Conservation (phyloP, 2,888 invertebrate species). For the Elysia crispata region DNA sequence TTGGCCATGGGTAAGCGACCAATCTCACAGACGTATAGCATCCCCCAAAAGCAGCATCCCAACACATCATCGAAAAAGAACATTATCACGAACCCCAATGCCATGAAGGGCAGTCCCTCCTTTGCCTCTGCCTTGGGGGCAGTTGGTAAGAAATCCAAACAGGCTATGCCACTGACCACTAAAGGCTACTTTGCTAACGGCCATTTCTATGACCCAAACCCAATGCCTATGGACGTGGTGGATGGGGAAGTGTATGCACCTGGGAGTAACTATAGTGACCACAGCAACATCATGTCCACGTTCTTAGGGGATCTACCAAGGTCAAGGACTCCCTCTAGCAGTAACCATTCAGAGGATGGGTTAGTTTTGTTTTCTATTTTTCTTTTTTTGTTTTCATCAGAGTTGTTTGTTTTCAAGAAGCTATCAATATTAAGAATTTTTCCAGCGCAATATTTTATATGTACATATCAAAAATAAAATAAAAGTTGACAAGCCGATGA, state of each 20-base stretch:
- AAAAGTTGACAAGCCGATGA: too few relatives aligned
- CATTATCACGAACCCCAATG: constrained; percentile 46
- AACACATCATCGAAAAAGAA: constrained; percentile 41
- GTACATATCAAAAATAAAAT: too few relatives aligned
- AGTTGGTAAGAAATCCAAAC: constrained; percentile 14
- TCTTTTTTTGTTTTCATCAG: background rate
- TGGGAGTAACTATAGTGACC: constrained; percentile 70
- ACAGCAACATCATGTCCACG: constrained; percentile 67
- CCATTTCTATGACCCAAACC: constrained; percentile 68
- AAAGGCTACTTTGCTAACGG: constrained; percentile 71
- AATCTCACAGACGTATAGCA: too few relatives aligned
- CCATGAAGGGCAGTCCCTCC: constrained; percentile 30
- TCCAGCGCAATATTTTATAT: too few relatives aligned
- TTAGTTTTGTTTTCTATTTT: constrained; percentile 50
- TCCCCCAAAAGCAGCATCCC: too few relatives aligned
- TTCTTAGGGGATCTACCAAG: constrained; percentile 62
- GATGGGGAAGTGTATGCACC: constrained; percentile 67
- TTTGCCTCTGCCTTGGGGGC: background rate
- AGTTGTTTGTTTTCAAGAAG: background rate
- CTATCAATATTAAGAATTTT: background rate
- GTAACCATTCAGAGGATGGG: constrained; percentile 59
- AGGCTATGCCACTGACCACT: constrained; percentile 33
- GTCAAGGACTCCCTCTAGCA: constrained; percentile 59
- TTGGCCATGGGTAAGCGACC: too few relatives aligned
- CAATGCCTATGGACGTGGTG: constrained; percentile 55